Evolutionary conservation across 2,113 vertebrate species (phyloP).

Genomic region (Lynx canadensis): DNA sequence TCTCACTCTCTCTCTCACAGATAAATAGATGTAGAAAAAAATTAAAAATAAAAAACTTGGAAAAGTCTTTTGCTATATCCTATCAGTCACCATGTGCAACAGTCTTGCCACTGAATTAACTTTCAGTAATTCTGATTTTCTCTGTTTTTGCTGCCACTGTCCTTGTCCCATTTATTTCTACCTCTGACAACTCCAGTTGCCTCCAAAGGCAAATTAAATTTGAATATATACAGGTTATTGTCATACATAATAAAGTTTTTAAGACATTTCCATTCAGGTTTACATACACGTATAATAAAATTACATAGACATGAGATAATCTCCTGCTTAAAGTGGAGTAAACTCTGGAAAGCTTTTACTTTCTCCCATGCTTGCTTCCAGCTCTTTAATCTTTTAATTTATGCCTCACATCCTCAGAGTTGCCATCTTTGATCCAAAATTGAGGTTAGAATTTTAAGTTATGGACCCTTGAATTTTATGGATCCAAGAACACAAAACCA

Average conservation of each 20-base stretch:
- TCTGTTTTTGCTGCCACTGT: neutral
- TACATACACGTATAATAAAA: neutral
- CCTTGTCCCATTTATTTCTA: neutral
- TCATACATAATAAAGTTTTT: neutral
- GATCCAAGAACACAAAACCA: neutral
- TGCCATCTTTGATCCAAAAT: neutral
- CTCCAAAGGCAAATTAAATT: neutral
- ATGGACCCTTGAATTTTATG: neutral
- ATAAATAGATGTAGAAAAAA: too few species aligned
- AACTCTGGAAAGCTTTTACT: neutral
- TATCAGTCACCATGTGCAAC: neutral
- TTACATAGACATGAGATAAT: neutral
- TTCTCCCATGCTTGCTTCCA: neutral
- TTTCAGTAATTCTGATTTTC: neutral
- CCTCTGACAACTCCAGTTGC: neutral
- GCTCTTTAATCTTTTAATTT: neutral
- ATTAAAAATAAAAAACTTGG: neutral
- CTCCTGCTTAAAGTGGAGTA: too few species aligned
- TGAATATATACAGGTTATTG: neutral
- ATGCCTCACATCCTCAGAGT: neutral
- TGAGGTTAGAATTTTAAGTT: neutral
- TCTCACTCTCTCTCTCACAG: too few species aligned
- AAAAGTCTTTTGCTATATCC: neutral
- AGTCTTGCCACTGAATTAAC: neutral
- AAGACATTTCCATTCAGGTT: neutral